These are phyloP conservation scores for Porites australiensis DNA, from an alignment of 64 coral and sea anemone species.

Conservation along the genomic window DNA sequence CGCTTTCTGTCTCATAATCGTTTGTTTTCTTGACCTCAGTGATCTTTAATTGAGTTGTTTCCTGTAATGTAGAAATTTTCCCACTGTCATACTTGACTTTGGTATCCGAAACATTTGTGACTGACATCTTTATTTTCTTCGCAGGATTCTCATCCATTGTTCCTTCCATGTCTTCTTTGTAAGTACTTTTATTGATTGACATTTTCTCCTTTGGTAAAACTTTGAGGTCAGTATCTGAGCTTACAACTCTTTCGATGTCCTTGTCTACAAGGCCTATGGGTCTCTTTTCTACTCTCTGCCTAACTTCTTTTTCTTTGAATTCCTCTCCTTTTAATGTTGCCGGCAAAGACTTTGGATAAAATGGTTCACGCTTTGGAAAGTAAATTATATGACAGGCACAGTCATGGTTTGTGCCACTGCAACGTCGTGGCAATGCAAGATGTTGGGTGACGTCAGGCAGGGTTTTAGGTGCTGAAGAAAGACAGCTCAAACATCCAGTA, in stretches of 20 bases:
- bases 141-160: neutral
- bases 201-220: neutral
- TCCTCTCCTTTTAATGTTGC: neutral
- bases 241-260: neutral
- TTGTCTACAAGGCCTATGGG: no score
- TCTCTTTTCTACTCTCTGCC: neutral
- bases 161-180: neutral
- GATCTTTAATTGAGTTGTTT: neutral
- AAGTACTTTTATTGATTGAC: no score
- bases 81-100: neutral
- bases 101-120: neutral
- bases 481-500: neutral
- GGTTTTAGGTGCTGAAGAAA: neutral
- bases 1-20: neutral
- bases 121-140: slow-evolving; percentile 8
- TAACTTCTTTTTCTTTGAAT: neutral
- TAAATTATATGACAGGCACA: neutral
- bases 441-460: neutral
- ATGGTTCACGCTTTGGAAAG: neutral
- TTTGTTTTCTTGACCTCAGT: neutral
- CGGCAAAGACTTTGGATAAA: neutral
- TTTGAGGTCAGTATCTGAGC: neutral
- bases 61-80: neutral
- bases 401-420: neutral
- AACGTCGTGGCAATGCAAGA: neutral